phyloP scores from a whole-genome alignment of 2,797 vertebrate genomes.

The Mormyrus hasselquistii region DNA sequence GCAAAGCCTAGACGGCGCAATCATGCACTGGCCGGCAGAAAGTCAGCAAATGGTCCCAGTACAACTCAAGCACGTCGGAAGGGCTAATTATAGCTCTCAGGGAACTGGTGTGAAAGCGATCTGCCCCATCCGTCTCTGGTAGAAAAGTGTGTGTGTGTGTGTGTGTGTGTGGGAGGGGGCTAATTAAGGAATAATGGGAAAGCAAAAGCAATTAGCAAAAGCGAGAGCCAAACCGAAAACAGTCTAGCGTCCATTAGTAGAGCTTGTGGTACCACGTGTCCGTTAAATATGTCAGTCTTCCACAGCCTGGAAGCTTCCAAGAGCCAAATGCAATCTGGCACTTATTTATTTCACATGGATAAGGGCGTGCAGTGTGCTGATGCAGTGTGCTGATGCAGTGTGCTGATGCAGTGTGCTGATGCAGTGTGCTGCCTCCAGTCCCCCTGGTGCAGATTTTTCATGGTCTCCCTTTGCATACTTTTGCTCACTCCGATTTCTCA shows the following conservation, averaged over 20 bases:
- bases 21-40: not conserved
- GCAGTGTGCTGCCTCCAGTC: slow-evolving; percentile 42
- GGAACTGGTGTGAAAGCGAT: slow-evolving; percentile 30
- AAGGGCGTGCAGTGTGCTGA: slow-evolving; percentile 56
- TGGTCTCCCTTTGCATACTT: not conserved
- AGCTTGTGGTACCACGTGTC: not conserved
- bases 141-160: not conserved
- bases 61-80: not conserved
- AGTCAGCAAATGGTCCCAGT: not conserved
- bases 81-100: slow-evolving; percentile 15
- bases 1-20: not conserved
- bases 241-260: not conserved
- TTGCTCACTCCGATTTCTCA: not conserved
- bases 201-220: not conserved
- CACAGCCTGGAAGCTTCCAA: slow-evolving; percentile 53
- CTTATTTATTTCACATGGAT: slow-evolving; percentile 50
- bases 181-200: slow-evolving; percentile 22
- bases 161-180: not conserved
- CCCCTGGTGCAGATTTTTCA: slow-evolving; percentile 77
- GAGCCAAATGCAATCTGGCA: slow-evolving; percentile 77
- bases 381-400: too few species aligned
- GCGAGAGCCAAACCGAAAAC: not conserved
- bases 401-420: too few species aligned
- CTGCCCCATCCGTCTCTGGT: not conserved
- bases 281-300: not conserved